phyloP scores from a whole-genome alignment of 2,888 invertebrate species.

The Empis stercorea region DNA sequence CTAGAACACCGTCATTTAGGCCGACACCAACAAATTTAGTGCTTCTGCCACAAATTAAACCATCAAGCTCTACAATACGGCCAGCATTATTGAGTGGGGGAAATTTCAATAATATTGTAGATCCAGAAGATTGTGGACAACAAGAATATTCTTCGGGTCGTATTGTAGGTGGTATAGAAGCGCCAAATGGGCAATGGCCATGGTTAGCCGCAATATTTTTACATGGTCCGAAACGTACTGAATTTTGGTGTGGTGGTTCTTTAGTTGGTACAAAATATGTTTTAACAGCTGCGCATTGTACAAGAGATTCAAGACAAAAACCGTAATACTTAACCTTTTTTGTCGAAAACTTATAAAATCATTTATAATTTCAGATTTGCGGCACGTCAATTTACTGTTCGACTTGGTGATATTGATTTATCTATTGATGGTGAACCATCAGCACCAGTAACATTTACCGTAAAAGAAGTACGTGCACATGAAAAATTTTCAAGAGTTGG shows the following conservation, averaged over 20 bases:
- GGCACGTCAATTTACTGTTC: constrained; percentile 76
- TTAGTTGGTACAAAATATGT: constrained; percentile 62
- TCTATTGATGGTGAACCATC: constrained; percentile 75
- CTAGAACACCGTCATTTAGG: constrained; percentile 23
- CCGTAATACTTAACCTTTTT: constrained; percentile 55
- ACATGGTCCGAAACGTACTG: constrained; percentile 69
- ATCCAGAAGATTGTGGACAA: constrained; percentile 58
- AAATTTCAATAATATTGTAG: constrained; percentile 27
- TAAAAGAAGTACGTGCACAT: constrained; percentile 68
- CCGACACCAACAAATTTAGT: constrained; percentile 25
- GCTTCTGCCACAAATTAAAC: constrained; percentile 32
- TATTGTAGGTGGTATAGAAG: constrained; percentile 81
- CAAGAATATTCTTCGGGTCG: constrained; percentile 72
- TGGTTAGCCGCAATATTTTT: constrained; percentile 94
- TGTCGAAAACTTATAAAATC: neutral
- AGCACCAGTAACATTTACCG: constrained; percentile 64
- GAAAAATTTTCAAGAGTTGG: constrained; percentile 76
- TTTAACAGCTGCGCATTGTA: constrained; percentile 88
- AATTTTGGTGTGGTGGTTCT: constrained; percentile 91
- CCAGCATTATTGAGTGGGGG: constrained; percentile 30
- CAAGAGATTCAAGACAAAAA: constrained; percentile 74
- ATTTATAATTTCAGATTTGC: constrained; percentile 51
- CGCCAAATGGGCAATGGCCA: constrained; percentile 80
- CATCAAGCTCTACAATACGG: constrained; percentile 35
- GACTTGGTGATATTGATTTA: constrained; percentile 79